phyloP scores from a whole-genome alignment of 2,797 vertebrate genomes.

The Microctenopoma lineatum region DNA sequence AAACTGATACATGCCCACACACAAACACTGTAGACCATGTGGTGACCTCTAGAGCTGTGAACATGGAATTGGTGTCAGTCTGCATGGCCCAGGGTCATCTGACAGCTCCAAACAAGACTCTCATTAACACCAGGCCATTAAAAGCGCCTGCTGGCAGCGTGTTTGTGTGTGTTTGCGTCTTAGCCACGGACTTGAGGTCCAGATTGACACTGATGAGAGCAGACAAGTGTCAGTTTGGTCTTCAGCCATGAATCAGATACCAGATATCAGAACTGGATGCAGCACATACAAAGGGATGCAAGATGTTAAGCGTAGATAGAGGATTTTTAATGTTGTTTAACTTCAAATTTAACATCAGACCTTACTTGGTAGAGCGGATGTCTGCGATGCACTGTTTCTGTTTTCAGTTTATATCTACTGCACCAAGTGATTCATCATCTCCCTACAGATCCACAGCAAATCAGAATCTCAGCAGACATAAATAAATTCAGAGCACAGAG shows the following conservation, averaged over 20 bases:
- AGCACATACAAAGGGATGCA: too few relatives aligned
- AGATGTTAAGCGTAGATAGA: conserved; percentile 12
- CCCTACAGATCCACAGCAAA: conserved; percentile 3
- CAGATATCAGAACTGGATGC: conserved; percentile 4
- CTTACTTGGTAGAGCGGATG: too few relatives aligned
- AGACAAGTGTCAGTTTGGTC: conserved; percentile 70
- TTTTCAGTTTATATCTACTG: too few relatives aligned
- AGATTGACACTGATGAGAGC: conserved; percentile 57
- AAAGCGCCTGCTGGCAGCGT: conserved; percentile 50
- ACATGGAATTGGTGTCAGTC: conserved; percentile 64
- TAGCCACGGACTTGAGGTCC: conserved; percentile 25
- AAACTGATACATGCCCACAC: conserved; percentile 13
- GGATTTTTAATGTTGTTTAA: neutral
- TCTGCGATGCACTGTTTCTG: neutral
- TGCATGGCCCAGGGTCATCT: conserved; percentile 69
- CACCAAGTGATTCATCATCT: neutral
- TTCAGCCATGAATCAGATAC: conserved; percentile 29
- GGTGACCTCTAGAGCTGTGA: conserved; percentile 72
- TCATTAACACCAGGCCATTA: conserved; percentile 77
- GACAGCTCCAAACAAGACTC: conserved; percentile 78
- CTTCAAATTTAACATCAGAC: neutral
- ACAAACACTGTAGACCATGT: neutral
- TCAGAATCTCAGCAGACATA: too few relatives aligned
- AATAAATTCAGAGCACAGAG: too few relatives aligned
- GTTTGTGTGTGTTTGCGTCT: conserved; percentile 26